Percentiles rank a stretch among this genome's conserved stretches.
phyloP scores from a whole-genome alignment of 2,888 invertebrate species.

The Leptinotarsa haldemani region DNA sequence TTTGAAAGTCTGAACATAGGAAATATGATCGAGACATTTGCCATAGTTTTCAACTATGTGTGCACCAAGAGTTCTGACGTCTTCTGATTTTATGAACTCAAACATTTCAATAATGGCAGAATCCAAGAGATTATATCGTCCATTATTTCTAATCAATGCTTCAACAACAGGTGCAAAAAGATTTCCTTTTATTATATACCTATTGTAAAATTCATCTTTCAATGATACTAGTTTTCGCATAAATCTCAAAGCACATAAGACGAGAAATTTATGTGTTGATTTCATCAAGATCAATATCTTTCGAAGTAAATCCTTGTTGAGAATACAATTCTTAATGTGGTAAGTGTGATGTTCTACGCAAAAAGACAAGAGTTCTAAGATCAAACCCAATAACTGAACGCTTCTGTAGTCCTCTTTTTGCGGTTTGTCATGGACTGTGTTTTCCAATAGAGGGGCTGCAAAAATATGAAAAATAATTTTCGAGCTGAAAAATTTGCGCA shows the following conservation, averaged over 20 bases:
- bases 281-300: conserved; percentile 96
- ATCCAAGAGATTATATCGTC: conserved; percentile 97
- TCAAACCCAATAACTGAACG: conserved; percentile 93
- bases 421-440: conserved; percentile 90
- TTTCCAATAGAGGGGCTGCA: conserved; percentile 90
- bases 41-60: conserved; percentile 98
- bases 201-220: conserved; percentile 98
- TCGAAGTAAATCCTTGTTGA: conserved; percentile 95
- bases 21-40: conserved; percentile 92
- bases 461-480: conserved; percentile 3
- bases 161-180: conserved; percentile 96
- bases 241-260: conserved; percentile 94
- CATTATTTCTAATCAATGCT: conserved; percentile 95
- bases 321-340: conserved; percentile 97
- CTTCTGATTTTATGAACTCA: conserved; percentile 96
- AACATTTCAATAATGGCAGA: conserved; percentile 99
- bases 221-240: conserved; percentile 96
- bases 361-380: conserved; percentile 95
- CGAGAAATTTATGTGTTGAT: conserved; percentile 96
- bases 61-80: conserved; percentile 88
- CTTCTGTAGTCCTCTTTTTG: conserved; percentile 96
- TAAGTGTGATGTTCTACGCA: conserved; percentile 99
- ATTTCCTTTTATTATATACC: conserved; percentile 92
- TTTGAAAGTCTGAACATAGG: conserved; percentile 98
- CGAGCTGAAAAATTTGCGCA: not conserved